These are phyloP conservation scores for Dasysyrphus albostriatus DNA, from an alignment of 2,888 invertebrate genomes.

Conservation along the genomic window DNA sequence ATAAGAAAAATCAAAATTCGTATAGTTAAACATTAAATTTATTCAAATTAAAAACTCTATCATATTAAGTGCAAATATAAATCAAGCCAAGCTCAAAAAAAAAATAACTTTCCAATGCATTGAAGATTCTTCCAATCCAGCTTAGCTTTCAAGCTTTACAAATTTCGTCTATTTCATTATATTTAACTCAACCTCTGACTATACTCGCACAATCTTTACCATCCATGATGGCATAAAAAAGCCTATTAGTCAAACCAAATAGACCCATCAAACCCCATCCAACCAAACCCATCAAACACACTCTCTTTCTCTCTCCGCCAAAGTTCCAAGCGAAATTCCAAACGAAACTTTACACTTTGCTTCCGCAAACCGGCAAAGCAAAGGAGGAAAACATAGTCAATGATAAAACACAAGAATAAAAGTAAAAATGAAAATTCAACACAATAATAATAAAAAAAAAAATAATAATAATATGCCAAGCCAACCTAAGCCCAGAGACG, in stretches of 20 bases:
- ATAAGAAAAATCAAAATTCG: background rate
- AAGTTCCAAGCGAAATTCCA: conserved; percentile 48
- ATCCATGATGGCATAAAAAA: background rate
- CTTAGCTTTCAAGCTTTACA: conserved; percentile 27
- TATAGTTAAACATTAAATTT: background rate
- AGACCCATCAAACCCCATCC: conserved; percentile 35
- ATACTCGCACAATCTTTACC: background rate
- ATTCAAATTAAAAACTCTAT: background rate
- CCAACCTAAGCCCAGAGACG: conserved; percentile 63
- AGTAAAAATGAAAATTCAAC: conserved; percentile 31
- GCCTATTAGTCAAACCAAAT: conserved; percentile 16
- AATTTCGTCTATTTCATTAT: background rate
- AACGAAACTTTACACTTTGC: conserved; percentile 65
- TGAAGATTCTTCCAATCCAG: background rate
- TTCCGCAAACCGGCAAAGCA: conserved; percentile 74
- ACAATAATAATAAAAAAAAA: conserved; percentile 37
- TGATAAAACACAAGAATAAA: conserved; percentile 42
- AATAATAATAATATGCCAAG: conserved; percentile 52
- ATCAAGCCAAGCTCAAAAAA: background rate
- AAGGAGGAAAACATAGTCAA: conserved; percentile 29
- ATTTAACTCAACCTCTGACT: background rate
- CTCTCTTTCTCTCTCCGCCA: background rate
- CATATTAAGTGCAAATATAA: background rate
- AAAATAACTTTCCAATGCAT: conserved; percentile 13
- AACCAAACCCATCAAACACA: conserved; percentile 45